Percentiles rank a stretch among this genome's conserved stretches.
Evolutionary conservation across 2,113 vertebrate species (phyloP).

Genomic region (Xiphorhynchus elegans): DNA sequence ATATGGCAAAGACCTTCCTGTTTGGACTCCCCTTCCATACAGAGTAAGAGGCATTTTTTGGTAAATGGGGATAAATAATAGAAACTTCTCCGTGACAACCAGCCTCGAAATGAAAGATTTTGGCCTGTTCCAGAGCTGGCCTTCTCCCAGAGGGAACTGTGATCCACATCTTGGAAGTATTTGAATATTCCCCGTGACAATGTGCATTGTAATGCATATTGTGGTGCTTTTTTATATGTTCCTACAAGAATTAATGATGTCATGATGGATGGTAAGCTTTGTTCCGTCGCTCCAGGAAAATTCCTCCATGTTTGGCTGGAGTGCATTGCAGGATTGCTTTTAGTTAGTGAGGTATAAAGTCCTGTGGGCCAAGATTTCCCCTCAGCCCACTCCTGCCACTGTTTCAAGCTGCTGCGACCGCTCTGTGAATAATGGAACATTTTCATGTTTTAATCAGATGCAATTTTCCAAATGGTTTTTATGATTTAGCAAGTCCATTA

Average conservation of each 20-base stretch:
- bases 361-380: neutral
- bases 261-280: conserved; percentile 16
- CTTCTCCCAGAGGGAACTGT: neutral
- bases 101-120: neutral
- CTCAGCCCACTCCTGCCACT: neutral
- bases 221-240: neutral
- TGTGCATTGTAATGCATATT: neutral
- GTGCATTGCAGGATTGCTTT: neutral
- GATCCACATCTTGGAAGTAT: neutral
- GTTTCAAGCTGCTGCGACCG: neutral
- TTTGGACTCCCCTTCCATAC: neutral
- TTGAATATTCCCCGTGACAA: neutral
- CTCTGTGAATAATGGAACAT: conserved; percentile 72
- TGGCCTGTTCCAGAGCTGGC: neutral
- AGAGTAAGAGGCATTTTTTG: neutral
- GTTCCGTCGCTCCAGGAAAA: neutral
- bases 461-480: conserved; percentile 78
- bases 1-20: neutral
- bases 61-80: neutral
- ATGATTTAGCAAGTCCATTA: conserved; percentile 85
- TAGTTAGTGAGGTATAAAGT: neutral
- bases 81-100: neutral
- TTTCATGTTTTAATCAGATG: conserved; percentile 80
- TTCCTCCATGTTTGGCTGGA: neutral
- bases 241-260: conserved; percentile 27